Conservation (phyloP, 2,888 invertebrate species). For the Candidula unifasciata region DNA sequence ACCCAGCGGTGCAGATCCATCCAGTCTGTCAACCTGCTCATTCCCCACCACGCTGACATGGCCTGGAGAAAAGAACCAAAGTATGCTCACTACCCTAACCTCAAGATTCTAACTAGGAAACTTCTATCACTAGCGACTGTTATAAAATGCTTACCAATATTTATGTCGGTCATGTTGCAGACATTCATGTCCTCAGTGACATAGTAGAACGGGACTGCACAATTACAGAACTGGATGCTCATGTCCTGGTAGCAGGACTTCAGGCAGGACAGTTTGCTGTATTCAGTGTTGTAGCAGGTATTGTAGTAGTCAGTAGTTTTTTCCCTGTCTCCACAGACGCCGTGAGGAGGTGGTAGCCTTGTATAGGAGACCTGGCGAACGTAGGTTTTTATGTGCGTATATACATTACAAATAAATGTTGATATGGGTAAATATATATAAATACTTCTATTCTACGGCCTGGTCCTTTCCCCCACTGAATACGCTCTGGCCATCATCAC, state of each 20-base stretch:
- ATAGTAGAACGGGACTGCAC: constrained; percentile 64
- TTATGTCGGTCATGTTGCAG: constrained; percentile 57
- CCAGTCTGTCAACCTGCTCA: too few species aligned
- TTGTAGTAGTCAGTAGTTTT: constrained; percentile 58
- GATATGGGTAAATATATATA: too few species aligned
- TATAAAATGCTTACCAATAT: constrained; percentile 47
- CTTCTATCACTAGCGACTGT: not conserved
- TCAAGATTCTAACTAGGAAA: too few species aligned
- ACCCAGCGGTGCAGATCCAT: too few species aligned
- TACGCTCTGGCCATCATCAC: too few species aligned
- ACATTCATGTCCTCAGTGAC: constrained; percentile 53
- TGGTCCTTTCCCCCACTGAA: too few species aligned
- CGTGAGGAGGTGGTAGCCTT: constrained; percentile 74
- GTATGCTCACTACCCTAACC: too few species aligned
- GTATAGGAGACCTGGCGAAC: constrained; percentile 61
- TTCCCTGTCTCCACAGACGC: constrained; percentile 67
- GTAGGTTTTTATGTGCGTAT: not conserved
- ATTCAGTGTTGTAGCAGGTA: constrained; percentile 58
- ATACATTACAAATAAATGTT: too few species aligned
- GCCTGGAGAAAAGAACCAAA: too few species aligned
- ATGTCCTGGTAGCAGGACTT: constrained; percentile 76
- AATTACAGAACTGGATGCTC: constrained; percentile 71
- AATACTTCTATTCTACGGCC: too few species aligned
- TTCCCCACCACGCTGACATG: too few species aligned
- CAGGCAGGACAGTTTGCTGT: constrained; percentile 75